Conservation (phyloP, 1,140 invertebrate genomes). For the Monochamus saltuarius region DNA sequence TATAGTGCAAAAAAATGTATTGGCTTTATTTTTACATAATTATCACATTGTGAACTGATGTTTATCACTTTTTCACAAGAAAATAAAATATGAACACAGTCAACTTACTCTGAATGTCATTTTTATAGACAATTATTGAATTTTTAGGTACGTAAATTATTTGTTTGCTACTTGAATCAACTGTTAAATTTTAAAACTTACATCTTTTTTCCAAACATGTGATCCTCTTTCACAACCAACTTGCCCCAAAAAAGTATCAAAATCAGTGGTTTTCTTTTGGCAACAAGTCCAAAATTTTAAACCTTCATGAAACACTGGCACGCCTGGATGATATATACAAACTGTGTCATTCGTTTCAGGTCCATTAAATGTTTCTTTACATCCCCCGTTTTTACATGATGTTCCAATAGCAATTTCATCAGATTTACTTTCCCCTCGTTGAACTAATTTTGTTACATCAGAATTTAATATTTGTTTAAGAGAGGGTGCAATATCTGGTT, state of each 20-base stretch:
- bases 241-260: slow-evolving; percentile 88
- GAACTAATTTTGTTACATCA: slow-evolving; percentile 15
- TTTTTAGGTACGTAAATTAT: no score
- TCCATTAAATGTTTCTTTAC: slow-evolving; percentile 72
- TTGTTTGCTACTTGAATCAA: no score
- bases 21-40: no score
- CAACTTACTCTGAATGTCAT: no score
- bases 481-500: slow-evolving; percentile 61
- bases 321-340: slow-evolving; percentile 86
- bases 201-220: slow-evolving; percentile 86
- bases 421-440: slow-evolving; percentile 19
- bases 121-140: no score
- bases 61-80: no score
- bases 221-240: slow-evolving; percentile 77
- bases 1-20: no score
- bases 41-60: no score
- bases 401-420: slow-evolving; percentile 70
- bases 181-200: slow-evolving; percentile 46
- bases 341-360: slow-evolving; percentile 62
- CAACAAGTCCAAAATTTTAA: slow-evolving; percentile 99
- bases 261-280: slow-evolving; percentile 89
- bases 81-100: no score
- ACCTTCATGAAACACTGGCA: slow-evolving; percentile 96
- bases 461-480: slow-evolving; percentile 57
- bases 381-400: slow-evolving; percentile 85